Conservation (phyloP, 2,797 vertebrate species). For the Rhinophrynus dorsalis region DNA sequence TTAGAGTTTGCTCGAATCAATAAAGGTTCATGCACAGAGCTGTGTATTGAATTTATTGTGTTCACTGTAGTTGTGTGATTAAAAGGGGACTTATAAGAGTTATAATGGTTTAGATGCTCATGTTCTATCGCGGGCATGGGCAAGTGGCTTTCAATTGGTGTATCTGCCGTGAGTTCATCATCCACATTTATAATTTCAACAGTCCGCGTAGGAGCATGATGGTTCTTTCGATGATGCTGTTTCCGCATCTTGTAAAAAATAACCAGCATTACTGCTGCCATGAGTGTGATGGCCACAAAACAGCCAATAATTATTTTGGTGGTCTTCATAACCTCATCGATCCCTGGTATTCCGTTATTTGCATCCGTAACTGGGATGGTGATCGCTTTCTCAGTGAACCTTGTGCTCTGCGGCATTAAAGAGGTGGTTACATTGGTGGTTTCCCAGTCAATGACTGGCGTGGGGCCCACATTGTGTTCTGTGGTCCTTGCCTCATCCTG, state of each 20-base stretch:
- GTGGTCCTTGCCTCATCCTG: slow-evolving; percentile 90
- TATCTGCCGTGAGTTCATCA: slow-evolving; percentile 92
- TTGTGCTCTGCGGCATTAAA: slow-evolving; percentile 84
- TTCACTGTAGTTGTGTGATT: slow-evolving; percentile 91
- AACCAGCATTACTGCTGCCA: slow-evolving; percentile 98
- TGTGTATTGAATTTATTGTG: slow-evolving; percentile 99
- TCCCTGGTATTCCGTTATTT: slow-evolving; percentile 84
- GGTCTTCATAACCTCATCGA: slow-evolving; percentile 99
- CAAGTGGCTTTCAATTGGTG: slow-evolving; percentile 93
- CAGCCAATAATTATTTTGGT: slow-evolving; percentile 99
- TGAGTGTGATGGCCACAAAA: slow-evolving; percentile 98
- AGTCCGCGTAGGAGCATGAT: slow-evolving; percentile 92
- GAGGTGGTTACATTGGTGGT: slow-evolving; percentile 86
- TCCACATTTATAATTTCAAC: slow-evolving; percentile 98
- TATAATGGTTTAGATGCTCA: slow-evolving; percentile 98
- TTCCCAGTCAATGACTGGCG: slow-evolving; percentile 81
- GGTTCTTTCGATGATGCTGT: slow-evolving; percentile 97
- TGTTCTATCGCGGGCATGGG: slow-evolving; percentile 95
- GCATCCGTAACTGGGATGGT: slow-evolving; percentile 88
- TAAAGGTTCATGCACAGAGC: slow-evolving; percentile 99
- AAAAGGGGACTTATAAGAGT: slow-evolving; percentile 96
- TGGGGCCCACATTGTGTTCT: slow-evolving; percentile 86
- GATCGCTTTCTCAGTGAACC: slow-evolving; percentile 88
- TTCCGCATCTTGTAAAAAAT: slow-evolving; percentile 99
- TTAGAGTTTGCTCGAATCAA: slow-evolving; percentile 99